Evolutionary conservation across 2,888 invertebrate species (phyloP).

Genomic region (Himalopsyche anomala): DNA sequence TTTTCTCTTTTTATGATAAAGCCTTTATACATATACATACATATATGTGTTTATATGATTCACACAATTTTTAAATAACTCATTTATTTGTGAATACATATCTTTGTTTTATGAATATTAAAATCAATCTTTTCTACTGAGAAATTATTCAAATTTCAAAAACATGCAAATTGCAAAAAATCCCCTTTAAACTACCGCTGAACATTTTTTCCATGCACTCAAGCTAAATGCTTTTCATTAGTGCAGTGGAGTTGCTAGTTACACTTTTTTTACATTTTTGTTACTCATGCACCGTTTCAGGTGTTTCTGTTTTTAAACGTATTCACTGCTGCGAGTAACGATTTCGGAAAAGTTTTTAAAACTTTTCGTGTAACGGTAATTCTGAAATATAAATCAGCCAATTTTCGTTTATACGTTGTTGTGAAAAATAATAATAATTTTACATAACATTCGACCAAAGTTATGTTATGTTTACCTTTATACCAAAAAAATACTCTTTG

Average conservation of each 20-base stretch:
- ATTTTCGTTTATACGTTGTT: background rate
- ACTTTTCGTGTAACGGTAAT: background rate
- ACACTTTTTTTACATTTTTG: slow-evolving; percentile 7
- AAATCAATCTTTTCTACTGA: too few relatives aligned
- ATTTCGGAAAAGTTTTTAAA: slow-evolving; percentile 11
- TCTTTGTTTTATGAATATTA: too few relatives aligned
- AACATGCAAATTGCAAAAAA: background rate
- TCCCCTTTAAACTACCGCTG: background rate
- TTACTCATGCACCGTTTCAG: slow-evolving; percentile 26
- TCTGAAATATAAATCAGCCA: background rate
- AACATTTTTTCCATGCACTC: slow-evolving; percentile 12
- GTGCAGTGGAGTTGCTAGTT: slow-evolving; percentile 1
- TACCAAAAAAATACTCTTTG: too few relatives aligned
- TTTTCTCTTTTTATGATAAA: too few relatives aligned
- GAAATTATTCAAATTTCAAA: background rate
- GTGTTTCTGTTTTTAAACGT: background rate
- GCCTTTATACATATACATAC: too few relatives aligned
- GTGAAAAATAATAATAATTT: too few relatives aligned
- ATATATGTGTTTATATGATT: too few relatives aligned
- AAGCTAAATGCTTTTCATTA: slow-evolving; percentile 16
- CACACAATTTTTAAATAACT: too few relatives aligned
- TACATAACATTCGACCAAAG: too few relatives aligned
- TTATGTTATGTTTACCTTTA: too few relatives aligned
- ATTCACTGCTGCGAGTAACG: background rate
- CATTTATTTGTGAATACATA: too few relatives aligned